Base-by-base conservation (phyloP, 2,113 vertebrate species). In the Paradisaea rubra region DNA sequence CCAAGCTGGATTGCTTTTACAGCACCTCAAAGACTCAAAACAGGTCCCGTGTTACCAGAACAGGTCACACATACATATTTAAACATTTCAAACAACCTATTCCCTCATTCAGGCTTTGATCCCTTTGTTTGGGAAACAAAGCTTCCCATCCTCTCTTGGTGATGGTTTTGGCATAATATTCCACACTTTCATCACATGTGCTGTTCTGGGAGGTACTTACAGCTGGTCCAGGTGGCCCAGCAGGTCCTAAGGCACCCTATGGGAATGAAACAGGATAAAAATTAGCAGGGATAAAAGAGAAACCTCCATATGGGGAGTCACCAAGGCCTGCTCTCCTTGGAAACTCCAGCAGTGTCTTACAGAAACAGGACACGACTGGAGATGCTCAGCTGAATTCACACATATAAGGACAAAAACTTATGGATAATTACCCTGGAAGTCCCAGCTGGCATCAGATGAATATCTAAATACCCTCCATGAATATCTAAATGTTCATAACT, bases 191-290 rank as follows among this genome's bases (percentile, higher is more conserved):
- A 61, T 10, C 63, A 16, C 27, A 3, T 1, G 15, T 3, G 27
- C 33, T 24, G 45, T 9, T 68, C 52, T 49, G 21, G 54, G 17
- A 28, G 25, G 23, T 96, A 99, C 99, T 99, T 97, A 99, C 99
- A 96, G 99, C 98, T 93, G 98, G 91, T 96, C 99, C 99, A 30
- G 97, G 95, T 6, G 99, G 99, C 35, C 99, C 99, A 0, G 98
- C 47, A 88, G 98, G 99, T 97, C 99, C 99, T 30, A 98, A 15
- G 2, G 98, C 98, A 65, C 99, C 99, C 99, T 99, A 27, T 2
- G 39, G 94, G 88, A 61, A 95, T 9, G 35, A 97, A 90, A 21
- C 45, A 94, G 22, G 41, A 61, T 10, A 15, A 7, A 56, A 70
- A 84, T 93, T 4, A 96, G 56, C 30, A 78, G 57, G n/a, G 33